Conservation (phyloP, 2,113 vertebrate genomes). For the Smithornis capensis region DNA sequence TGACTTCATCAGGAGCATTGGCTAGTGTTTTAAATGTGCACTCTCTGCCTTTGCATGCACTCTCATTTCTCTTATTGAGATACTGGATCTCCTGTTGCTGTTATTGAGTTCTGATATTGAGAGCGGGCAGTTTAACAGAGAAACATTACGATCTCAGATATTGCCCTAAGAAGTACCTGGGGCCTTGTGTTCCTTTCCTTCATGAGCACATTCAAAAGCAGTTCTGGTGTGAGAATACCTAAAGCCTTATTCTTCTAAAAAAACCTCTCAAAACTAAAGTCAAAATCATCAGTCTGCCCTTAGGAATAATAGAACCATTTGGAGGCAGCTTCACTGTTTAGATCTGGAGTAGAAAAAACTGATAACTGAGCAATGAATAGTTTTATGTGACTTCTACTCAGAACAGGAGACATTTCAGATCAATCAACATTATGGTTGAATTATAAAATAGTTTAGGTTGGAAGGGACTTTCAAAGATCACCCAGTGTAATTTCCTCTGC, state of each 20-base stretch:
- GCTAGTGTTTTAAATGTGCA: background rate
- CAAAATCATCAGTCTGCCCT: background rate
- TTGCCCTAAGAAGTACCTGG: background rate
- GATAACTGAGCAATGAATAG: accelerated
- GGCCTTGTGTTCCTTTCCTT: background rate
- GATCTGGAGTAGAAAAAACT: background rate
- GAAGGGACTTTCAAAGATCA: background rate
- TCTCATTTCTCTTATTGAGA: background rate
- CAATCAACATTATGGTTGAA: background rate
- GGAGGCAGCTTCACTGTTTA: background rate
- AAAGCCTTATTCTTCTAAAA: background rate
- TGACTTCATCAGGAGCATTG: background rate
- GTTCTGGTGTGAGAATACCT: background rate
- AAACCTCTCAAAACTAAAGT: accelerated
- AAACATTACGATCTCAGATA: background rate
- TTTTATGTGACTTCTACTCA: background rate
- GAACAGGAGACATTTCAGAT: background rate
- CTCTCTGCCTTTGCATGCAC: background rate
- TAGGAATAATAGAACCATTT: background rate
- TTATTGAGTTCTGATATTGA: background rate
- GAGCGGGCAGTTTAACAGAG: background rate
- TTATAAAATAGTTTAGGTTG: background rate
- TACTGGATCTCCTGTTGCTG: background rate
- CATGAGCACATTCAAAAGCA: background rate
- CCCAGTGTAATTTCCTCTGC: background rate